A percentile compares a stretch with the other conserved stretches of the same genome.
Conservation (phyloP, 2,888 invertebrate species). For the Drosophila pseudotalamancana region DNA sequence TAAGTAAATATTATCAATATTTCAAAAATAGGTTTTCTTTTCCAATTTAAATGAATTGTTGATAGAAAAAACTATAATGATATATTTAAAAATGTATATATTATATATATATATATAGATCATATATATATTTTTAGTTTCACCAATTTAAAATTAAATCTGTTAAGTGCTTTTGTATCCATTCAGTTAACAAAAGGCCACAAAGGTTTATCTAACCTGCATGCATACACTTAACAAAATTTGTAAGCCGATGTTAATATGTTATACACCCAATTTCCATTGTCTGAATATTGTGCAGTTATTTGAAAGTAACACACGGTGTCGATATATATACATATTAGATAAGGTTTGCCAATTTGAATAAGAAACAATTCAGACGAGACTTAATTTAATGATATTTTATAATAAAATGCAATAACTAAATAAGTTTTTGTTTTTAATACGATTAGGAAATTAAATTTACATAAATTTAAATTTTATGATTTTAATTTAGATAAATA, state of each 20-base stretch:
- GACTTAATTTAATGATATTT: neutral
- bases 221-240: constrained; percentile 18
- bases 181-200: constrained; percentile 24
- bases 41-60: too few relatives aligned
- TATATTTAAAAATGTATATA: neutral
- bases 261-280: constrained; percentile 24
- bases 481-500: too few relatives aligned
- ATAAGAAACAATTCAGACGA: neutral
- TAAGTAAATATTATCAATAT: too few relatives aligned
- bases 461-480: neutral
- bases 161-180: neutral
- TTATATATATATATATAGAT: neutral
- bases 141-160: neutral
- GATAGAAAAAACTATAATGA: too few relatives aligned
- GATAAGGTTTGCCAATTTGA: neutral
- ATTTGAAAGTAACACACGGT: constrained; percentile 2
- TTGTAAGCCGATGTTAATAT: constrained; percentile 18
- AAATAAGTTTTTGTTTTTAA: neutral
- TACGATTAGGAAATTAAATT: too few relatives aligned
- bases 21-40: too few relatives aligned
- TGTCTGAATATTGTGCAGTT: constrained; percentile 5
- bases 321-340: constrained; percentile 11
- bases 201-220: constrained; percentile 4
- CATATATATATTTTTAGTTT: neutral
- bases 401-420: neutral